phyloP scores from a whole-genome alignment of 2,797 vertebrate genomes.

The Parotocinclus haroldoi region DNA sequence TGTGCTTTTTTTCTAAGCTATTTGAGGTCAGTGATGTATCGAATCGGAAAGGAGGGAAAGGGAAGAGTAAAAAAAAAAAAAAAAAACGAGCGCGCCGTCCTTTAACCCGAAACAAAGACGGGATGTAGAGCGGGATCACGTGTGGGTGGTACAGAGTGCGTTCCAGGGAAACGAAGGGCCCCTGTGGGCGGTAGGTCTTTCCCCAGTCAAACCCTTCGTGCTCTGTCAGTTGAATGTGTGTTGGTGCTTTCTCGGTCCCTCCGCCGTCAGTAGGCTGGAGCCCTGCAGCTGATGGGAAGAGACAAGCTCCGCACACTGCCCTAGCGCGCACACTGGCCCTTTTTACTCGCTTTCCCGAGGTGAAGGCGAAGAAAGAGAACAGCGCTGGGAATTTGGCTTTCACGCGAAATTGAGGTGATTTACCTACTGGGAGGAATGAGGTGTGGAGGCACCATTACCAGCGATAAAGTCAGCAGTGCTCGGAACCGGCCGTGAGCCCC shows the following conservation, averaged over 20 bases:
- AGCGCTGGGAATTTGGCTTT: background rate
- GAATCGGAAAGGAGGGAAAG: no score
- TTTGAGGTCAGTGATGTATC: no score
- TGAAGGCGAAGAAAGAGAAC: slow-evolving; percentile 8
- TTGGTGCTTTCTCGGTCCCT: slow-evolving; percentile 5
- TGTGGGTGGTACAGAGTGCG: no score
- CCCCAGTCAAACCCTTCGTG: background rate
- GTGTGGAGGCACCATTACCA: no score
- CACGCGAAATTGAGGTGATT: background rate
- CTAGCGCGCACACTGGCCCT: background rate
- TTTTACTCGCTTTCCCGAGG: slow-evolving; percentile 7
- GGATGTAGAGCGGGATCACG: no score
- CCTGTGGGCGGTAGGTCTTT: background rate
- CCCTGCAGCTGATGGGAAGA: slow-evolving; percentile 28
- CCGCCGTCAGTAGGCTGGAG: slow-evolving; percentile 12
- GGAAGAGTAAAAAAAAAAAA: no score
- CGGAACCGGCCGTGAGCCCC: no score
- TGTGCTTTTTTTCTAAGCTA: background rate
- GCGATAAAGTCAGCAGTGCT: no score
- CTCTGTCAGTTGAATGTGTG: background rate
- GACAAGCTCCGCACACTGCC: background rate
- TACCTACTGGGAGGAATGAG: no score
- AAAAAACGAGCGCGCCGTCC: no score
- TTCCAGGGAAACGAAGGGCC: no score
- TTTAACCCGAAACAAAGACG: no score